Base-by-base conservation (phyloP, 2,888 invertebrate genomes). In the Caenorhabditis becei region DNA sequence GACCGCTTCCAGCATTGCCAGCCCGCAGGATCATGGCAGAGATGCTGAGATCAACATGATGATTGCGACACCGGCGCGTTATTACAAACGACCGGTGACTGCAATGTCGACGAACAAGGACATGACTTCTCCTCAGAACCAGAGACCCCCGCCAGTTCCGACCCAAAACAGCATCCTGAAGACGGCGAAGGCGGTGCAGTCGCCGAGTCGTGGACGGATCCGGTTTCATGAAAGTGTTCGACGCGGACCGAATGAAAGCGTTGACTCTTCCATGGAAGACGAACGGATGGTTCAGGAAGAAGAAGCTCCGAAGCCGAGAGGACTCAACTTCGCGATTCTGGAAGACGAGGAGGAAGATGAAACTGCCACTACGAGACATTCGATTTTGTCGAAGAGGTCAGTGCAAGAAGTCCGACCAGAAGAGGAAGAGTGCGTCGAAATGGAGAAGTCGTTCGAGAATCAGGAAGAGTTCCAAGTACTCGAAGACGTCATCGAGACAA, bases 51-150 rank as follows among this genome's bases (percentile, higher is more conserved):
- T 72, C 5, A 72, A 63, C 47, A 44, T 56, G 47, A 44, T 72
- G 54, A 72, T 72, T 35, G 72, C 72, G 5, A 72, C 72, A 2
- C 72, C 72, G 4, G 72, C 72, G 32, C 72, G 72, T 4, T 72
- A 72, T 47, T 72, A 72, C n/a, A 62, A 54, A 18, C 62, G 72
- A 28, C 70, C 70, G 35, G 32, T 24, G 11, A 20, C 23, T n/a
- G 28, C 69, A 7, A 23, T 59, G 5, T 16, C 58, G 14, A 16
- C 11, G 35, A 18, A 16, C 3, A 3, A n/a, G 1, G 63, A 56
- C n/a, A 47, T 63, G 47, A 8, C 14, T 3, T 72, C 72, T 10
- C 71, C 71, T 0, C n/a, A 47, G 26, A 37, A 11, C 26, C 62
- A 72, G 10, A 24, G 44, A 18, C 23, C 47, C 3, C 63, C 72